Base-by-base conservation (phyloP, 2,888 invertebrate species). In the Clitarchus hookeri region DNA sequence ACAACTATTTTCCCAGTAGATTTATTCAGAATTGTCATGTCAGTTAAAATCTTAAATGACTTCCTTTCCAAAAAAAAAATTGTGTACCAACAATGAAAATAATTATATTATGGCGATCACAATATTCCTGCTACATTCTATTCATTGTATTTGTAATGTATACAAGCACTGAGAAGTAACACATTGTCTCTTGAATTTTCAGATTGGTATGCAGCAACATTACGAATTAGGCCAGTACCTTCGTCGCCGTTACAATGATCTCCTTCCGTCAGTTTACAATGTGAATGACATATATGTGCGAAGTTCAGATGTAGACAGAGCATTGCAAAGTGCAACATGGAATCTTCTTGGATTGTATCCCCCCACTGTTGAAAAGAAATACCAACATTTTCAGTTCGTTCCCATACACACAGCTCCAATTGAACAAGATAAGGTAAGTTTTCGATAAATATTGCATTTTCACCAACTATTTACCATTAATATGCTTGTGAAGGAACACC, bases 151-250 rank as follows among this genome's bases (percentile, higher is more conserved):
- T 36, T 36, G 36, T 36, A 36, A 3, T 36, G 36, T 36, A 36
- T 36, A 36, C 36, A 36, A 3, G 36, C 2, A 36, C 36, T 36
- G 36, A 36, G 36, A 36, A 36, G 36, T 36, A 36, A 36, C 53
- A 53, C 53, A 19, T 53, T 12, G 3, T 16, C 6, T 19, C 53
- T 12, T 65, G 65, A 65, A 23, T n/a, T 82, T 82, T 26, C 44
- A 82, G 82, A 82, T 36, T 36, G 82, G 82, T 13, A 82, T 82
- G 82, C 16, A 82, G 82, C 82, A 82, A 82, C 82, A 82, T 23
- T 82, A 36, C 4, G 82, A 82, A 36, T 27, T 82, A 23, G 82
- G 82, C 16, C 16, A 36, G 44, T 82, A 36, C 13, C n/a, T 82
- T 36, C 82, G 82, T 6, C 36, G 23, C 16, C 82, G 82, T 13